Percentiles rank a stretch among this genome's conserved stretches.
These are phyloP conservation scores for Laupala kohalensis DNA, from an alignment of 1,140 invertebrate species.

Conservation along the genomic window DNA sequence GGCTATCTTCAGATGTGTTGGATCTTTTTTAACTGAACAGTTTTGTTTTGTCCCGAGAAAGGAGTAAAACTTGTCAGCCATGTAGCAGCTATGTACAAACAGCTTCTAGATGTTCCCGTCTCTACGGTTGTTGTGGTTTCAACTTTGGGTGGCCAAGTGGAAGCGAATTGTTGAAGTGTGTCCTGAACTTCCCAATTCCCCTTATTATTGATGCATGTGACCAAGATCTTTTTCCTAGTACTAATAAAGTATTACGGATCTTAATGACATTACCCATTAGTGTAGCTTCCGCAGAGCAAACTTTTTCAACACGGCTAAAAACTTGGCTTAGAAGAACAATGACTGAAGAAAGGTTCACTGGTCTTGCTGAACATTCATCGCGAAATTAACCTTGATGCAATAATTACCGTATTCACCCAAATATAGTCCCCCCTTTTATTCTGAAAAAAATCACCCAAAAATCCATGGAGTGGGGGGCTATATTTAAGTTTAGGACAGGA, in stretches of 20 bases:
- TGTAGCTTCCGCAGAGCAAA: slow-evolving; percentile 21
- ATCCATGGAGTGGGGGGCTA: too few species aligned
- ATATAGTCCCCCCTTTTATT: too few species aligned
- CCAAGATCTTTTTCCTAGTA: slow-evolving; percentile 16
- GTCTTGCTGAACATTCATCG: slow-evolving; percentile 22
- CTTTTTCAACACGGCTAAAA: slow-evolving; percentile 23
- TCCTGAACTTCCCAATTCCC: background rate
- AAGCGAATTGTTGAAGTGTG: slow-evolving; percentile 9
- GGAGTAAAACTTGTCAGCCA: slow-evolving; percentile 5
- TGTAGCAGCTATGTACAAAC: slow-evolving; percentile 13
- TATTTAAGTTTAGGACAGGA: too few species aligned
- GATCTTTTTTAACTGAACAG: slow-evolving; percentile 12
- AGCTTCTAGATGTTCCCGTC: slow-evolving; percentile 13
- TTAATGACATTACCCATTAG: slow-evolving; percentile 22
- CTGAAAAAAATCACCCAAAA: too few species aligned
- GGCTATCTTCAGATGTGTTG: slow-evolving; percentile 15
- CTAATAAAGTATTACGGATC: slow-evolving; percentile 16
- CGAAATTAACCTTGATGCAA: slow-evolving; percentile 15
- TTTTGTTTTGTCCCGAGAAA: slow-evolving; percentile 1
- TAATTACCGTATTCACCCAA: too few species aligned
- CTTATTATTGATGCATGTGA: slow-evolving; percentile 12
- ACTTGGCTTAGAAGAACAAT: slow-evolving; percentile 23
- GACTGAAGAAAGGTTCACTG: slow-evolving; percentile 20
- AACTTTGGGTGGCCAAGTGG: slow-evolving; percentile 20
- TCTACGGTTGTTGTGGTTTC: slow-evolving; percentile 6